A percentile compares a stretch with the other conserved stretches of the same genome.
Evolutionary conservation across 2,888 invertebrate genomes (phyloP).

Genomic region (Macrophya annulata): DNA sequence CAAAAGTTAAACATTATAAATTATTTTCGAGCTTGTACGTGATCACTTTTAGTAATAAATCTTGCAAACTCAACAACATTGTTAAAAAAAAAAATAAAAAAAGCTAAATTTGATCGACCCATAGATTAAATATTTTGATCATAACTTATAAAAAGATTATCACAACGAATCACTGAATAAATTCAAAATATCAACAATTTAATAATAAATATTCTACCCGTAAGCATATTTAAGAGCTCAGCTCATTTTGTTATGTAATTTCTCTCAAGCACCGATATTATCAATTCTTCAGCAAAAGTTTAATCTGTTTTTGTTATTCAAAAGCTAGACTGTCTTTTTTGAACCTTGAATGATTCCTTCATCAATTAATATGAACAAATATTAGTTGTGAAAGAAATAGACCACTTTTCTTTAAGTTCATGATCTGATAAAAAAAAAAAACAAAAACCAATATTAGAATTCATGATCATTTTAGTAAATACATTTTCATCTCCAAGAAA

Average conservation of each 20-base stretch:
- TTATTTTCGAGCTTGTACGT: background rate
- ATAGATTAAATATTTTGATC: background rate
- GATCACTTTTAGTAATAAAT: slow-evolving; percentile 13
- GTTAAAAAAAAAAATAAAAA: background rate
- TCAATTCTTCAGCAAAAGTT: background rate
- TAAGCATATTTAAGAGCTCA: background rate
- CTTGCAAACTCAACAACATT: background rate
- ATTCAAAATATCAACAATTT: background rate
- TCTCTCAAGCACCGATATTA: background rate
- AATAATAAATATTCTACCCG: background rate
- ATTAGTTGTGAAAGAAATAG: background rate
- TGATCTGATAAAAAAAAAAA: background rate
- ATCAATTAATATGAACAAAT: background rate
- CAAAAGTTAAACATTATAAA: background rate
- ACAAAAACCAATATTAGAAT: background rate
- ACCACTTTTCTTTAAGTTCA: background rate
- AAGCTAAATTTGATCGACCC: background rate
- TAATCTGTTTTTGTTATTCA: background rate
- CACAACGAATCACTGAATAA: slow-evolving; percentile 32
- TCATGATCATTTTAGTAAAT: background rate
- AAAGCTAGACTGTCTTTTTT: background rate
- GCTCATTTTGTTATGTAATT: background rate
- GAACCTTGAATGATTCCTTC: background rate
- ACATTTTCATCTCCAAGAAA: background rate
- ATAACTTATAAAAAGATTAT: slow-evolving; percentile 12